phyloP scores from a whole-genome alignment of 2,113 vertebrate species.

The Reinhardtius hippoglossoides region DNA sequence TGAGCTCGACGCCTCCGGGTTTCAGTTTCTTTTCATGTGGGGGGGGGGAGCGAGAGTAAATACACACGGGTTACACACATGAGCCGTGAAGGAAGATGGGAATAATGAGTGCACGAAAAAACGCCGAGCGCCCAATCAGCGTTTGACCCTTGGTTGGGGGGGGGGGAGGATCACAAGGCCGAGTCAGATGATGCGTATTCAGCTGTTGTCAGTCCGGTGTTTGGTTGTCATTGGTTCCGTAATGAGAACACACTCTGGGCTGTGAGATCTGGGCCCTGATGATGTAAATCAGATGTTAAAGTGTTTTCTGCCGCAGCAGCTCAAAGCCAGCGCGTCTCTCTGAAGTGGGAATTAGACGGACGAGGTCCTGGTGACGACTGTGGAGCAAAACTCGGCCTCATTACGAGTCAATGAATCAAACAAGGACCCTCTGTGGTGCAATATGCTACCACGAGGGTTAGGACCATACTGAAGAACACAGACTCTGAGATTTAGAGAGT shows the following conservation, averaged over 20 bases:
- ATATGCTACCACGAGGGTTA: not conserved
- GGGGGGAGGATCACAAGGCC: not conserved
- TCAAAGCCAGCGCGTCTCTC: not conserved
- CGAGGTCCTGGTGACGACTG: not conserved
- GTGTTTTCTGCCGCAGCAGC: too few relatives aligned
- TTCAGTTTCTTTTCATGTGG: too few relatives aligned
- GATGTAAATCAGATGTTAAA: too few relatives aligned
- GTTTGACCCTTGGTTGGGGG: not conserved
- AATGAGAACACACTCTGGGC: not conserved
- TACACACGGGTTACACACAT: not conserved
- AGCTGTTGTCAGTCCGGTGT: too few relatives aligned
- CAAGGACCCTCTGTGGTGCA: not conserved
- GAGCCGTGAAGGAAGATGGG: not conserved
- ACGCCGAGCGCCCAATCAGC: too few relatives aligned
- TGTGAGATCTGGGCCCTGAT: not conserved
- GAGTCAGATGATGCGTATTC: not conserved
- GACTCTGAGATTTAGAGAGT: too few relatives aligned
- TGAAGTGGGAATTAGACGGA: conserved; percentile 49
- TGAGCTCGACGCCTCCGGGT: too few relatives aligned
- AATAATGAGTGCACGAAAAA: not conserved
- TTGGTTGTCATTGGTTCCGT: not conserved
- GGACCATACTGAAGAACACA: too few relatives aligned
- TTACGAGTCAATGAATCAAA: conserved; percentile 51
- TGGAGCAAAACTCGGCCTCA: conserved; percentile 30
- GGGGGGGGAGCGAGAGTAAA: not conserved